phyloP scores from a whole-genome alignment of 2,888 invertebrate species.

The Agrypnus murinus region DNA sequence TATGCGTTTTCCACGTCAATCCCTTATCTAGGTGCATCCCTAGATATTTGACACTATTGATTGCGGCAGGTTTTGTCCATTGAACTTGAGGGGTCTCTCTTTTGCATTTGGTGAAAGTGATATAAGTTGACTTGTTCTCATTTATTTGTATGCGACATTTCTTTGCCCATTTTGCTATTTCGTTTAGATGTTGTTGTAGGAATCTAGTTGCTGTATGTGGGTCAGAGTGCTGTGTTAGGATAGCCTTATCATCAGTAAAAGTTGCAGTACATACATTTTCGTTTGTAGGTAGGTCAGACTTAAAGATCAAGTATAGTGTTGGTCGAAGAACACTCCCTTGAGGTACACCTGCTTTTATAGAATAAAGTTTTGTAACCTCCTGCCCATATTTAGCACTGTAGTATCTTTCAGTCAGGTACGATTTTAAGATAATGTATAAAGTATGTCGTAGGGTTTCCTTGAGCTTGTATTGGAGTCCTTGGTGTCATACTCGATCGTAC shows the following conservation, averaged over 20 bases:
- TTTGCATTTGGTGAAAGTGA: constrained; percentile 10
- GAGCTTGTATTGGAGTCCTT: neutral
- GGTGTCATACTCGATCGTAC: neutral
- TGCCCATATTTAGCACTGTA: neutral
- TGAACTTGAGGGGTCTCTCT: too few relatives aligned
- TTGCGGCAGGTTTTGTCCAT: too few relatives aligned
- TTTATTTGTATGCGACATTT: neutral
- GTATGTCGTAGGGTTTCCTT: too few relatives aligned
- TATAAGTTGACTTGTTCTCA: constrained; percentile 4
- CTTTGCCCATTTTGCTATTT: constrained; percentile 1
- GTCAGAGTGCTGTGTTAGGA: neutral
- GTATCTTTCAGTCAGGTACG: too few relatives aligned
- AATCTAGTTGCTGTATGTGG: neutral
- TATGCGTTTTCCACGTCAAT: too few relatives aligned
- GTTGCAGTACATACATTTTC: constrained; percentile 5
- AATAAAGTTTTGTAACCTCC: too few relatives aligned
- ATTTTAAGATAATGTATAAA: too few relatives aligned
- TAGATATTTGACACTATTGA: too few relatives aligned
- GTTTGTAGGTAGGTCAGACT: neutral
- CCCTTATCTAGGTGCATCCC: too few relatives aligned
- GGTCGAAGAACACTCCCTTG: too few relatives aligned
- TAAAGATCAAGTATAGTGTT: too few relatives aligned
- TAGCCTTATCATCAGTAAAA: neutral
- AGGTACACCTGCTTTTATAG: too few relatives aligned
- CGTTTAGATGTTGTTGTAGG: neutral